Percentiles rank a stretch among this genome's conserved stretches.
Evolutionary conservation across 2,888 invertebrate genomes (phyloP).

Genomic region (Tetragonula carbonaria): DNA sequence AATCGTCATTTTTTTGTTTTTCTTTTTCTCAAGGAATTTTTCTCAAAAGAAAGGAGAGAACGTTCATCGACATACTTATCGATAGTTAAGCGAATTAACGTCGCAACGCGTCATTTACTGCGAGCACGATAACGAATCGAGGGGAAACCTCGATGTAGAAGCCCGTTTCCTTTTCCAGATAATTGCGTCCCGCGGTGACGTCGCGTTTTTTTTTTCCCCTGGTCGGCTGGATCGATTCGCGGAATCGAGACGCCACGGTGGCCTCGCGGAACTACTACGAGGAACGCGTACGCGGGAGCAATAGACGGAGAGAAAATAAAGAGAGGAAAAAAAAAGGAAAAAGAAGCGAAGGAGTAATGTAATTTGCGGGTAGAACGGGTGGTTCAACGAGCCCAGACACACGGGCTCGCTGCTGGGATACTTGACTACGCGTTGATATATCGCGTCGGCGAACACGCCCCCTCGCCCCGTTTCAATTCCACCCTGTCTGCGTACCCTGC

Average conservation of each 20-base stretch:
- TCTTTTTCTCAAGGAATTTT: not conserved
- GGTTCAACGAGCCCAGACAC: constrained; percentile 8
- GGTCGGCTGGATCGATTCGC: constrained; percentile 31
- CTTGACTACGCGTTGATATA: constrained; percentile 31
- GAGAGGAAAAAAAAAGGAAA: not conserved
- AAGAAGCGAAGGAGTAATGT: constrained; percentile 35
- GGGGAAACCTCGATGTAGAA: constrained; percentile 23
- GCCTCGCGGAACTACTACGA: constrained; percentile 12
- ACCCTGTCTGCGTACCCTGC: constrained; percentile 15
- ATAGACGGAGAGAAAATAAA: not conserved
- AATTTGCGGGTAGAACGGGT: constrained; percentile 36
- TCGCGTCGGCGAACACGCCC: constrained; percentile 15
- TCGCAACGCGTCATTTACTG: not conserved
- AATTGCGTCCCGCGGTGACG: constrained; percentile 39
- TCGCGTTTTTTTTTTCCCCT: constrained; percentile 25
- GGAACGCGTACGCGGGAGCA: not conserved
- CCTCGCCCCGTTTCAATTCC: constrained; percentile 47
- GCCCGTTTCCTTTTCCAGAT: constrained; percentile 59
- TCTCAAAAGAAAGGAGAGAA: not conserved
- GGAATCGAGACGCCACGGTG: constrained; percentile 32
- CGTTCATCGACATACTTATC: not conserved
- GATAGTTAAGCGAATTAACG: not conserved
- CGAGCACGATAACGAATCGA: constrained; percentile 30
- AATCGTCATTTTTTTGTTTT: not conserved
- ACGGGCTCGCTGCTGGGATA: not conserved